Evolutionary conservation across 2,888 invertebrate genomes (phyloP), one percentile per base, ranked within the genome.

Genomic region (Meghimatium bilineatum): DNA sequence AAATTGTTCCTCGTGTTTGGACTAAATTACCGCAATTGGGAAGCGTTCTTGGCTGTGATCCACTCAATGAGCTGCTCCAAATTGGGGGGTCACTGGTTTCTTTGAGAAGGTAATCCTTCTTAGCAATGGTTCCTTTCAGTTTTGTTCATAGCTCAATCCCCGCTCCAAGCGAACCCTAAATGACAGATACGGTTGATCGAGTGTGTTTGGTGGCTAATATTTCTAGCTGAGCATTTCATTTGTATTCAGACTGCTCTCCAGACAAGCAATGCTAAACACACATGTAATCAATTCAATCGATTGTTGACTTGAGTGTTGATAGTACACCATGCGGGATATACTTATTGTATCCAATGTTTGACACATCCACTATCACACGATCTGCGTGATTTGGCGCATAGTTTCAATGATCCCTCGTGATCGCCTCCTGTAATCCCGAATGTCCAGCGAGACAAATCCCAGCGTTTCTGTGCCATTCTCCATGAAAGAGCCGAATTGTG

Each of bases 1-100:
- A 74, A 74, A 82, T 82, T 82, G 82, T 75, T 60, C 82, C 75
- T 72, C 60, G 60, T 67, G 44, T 74, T 74, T 82, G 36, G 74
- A 36, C 82, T 75, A 66, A 78, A 78, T 78, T 78, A 78, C 78
- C 67, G n/a, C 78, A 78, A 78, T 78, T 78, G 78, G 67, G 78
- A n/a, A 78, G 66, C 78, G 44, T 52, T 60, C 60, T n/a, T 52
- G 36, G n/a, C 60, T 14, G 56, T 38, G 71, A 80, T 60, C 72
- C 63, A 32, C 60, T 80, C 71, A 78, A 38, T 78, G 60, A 78
- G 49, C 78, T 67, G 44, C 78, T 67, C 12, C 67, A 78, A 67
- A 78, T 78, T 78, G 67, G 66, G 78, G 34, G 76, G 78, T 78
- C 78, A 78, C 66, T 44, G 67, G 29, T 78, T 78, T 67, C 67